Conservation (phyloP, 1,140 invertebrate species). For the Drosophila bipectinata region DNA sequence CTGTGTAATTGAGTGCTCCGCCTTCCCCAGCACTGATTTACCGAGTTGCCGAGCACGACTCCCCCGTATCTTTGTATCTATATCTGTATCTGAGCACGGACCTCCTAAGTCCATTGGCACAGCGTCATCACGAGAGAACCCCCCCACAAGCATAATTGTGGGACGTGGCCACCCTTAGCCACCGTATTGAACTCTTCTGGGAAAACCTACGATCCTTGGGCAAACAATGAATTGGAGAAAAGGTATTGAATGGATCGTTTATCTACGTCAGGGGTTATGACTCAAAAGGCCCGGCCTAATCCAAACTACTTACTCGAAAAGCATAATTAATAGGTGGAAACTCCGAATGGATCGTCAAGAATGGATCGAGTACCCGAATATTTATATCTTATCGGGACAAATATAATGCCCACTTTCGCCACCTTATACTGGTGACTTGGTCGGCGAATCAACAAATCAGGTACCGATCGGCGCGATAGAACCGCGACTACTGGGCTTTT, state of each 20-base stretch:
- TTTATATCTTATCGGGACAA: background rate
- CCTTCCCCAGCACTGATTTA: constrained; percentile 42
- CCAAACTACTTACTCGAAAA: background rate
- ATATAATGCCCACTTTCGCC: background rate
- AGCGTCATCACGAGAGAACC: constrained; percentile 7
- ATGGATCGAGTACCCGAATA: background rate
- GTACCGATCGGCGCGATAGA: background rate
- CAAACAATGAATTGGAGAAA: background rate
- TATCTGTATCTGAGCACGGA: constrained; percentile 6
- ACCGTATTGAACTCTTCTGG: background rate
- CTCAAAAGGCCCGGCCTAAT: background rate
- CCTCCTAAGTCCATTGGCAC: background rate
- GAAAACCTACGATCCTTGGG: background rate
- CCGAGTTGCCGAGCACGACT: constrained; percentile 25
- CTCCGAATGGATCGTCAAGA: background rate
- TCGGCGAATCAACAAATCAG: too few relatives aligned
- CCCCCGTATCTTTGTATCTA: background rate
- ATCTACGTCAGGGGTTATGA: background rate
- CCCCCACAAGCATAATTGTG: constrained; percentile 42
- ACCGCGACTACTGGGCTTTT: constrained; percentile 13
- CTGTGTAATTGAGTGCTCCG: constrained; percentile 72
- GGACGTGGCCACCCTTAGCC: constrained; percentile 17
- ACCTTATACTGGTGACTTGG: constrained; percentile 15
- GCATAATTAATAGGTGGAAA: constrained; percentile 3
- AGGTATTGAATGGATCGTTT: too few relatives aligned